Evolutionary conservation across 1,140 invertebrate species (phyloP), one percentile per base, ranked within the genome.

Genomic region (Eulimnadia texana): DNA sequence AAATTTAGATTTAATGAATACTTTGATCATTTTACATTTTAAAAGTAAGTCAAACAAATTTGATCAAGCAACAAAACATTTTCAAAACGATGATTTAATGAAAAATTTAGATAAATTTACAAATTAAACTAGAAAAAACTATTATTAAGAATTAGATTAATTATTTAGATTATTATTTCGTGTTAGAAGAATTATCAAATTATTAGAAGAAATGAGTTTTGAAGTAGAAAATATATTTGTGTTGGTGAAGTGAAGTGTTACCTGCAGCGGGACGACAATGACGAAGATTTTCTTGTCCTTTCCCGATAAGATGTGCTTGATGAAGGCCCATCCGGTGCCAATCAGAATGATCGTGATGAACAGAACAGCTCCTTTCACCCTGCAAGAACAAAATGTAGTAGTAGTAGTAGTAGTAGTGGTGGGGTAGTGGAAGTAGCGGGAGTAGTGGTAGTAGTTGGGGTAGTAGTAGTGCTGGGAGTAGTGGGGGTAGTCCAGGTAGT

Each of bases 231-330:
- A n/a, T n/a, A n/a, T n/a, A n/a, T n/a, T n/a, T n/a, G n/a, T n/a
- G n/a, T n/a, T n/a, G n/a, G n/a, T n/a, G n/a, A n/a, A n/a, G n/a
- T n/a, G n/a, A n/a, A n/a, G n/a, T n/a, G n/a, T n/a, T n/a, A 94
- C 93, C 81, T 98, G 95, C 33, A 99, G 74, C 10, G 95, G 94
- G 69, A 99, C 93, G 28, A 98, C 90, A 69, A 98, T 88, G 84
- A 98, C 92, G 70, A 99, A 98, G n/a, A 99, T 81, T 71, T 94
- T 96, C 72, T 98, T 96, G 68, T 99, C 96, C 65, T 91, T 85
- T 65, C 96, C 92, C 6, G 90, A 89, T 2, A 99, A 76, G 64
- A 98, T 91, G 69, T 98, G 92, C 72, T 99, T 99, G 57, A 99
- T 93, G 70, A 98, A 98, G 25, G 93, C 93, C 92, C 95, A 99